phyloP scores from a whole-genome alignment of 2,888 invertebrate genomes.

The Dynastes hyllus region DNA sequence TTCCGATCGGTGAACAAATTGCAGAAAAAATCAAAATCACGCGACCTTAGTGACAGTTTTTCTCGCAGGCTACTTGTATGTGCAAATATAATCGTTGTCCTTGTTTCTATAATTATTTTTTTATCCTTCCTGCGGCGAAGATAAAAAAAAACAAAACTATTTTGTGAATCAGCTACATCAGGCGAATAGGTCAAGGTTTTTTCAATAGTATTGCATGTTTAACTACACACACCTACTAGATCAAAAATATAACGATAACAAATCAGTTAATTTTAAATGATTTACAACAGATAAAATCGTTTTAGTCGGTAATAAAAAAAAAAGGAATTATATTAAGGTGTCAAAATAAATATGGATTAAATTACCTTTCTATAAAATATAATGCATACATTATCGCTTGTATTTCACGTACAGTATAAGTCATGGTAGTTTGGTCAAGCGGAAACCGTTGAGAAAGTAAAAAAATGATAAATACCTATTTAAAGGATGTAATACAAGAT shows the following conservation, averaged over 20 bases:
- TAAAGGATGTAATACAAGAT: too few species aligned
- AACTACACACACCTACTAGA: neutral
- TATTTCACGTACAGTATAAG: neutral
- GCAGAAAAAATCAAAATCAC: slow-evolving; percentile 50
- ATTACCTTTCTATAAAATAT: neutral
- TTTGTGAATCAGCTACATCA: slow-evolving; percentile 47
- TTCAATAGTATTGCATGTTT: slow-evolving; percentile 7
- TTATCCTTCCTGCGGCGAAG: slow-evolving; percentile 4
- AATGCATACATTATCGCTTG: neutral
- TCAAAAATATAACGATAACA: slow-evolving; percentile 6
- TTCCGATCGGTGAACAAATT: slow-evolving; percentile 41
- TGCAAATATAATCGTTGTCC: slow-evolving; percentile 49
- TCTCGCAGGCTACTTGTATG: slow-evolving; percentile 28
- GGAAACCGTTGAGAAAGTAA: too few species aligned
- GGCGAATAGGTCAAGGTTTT: slow-evolving; percentile 46
- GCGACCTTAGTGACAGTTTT: slow-evolving; percentile 49
- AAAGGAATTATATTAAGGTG: too few species aligned
- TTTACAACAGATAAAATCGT: neutral
- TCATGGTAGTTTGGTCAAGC: too few species aligned
- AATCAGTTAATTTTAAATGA: neutral
- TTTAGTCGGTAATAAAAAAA: too few species aligned
- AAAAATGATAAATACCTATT: too few species aligned
- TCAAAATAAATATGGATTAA: too few species aligned
- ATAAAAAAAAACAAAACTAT: slow-evolving; percentile 38
- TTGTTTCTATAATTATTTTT: slow-evolving; percentile 47